Conservation (phyloP, 2,113 vertebrate genomes). For the Elephantulus edwardii region DNA sequence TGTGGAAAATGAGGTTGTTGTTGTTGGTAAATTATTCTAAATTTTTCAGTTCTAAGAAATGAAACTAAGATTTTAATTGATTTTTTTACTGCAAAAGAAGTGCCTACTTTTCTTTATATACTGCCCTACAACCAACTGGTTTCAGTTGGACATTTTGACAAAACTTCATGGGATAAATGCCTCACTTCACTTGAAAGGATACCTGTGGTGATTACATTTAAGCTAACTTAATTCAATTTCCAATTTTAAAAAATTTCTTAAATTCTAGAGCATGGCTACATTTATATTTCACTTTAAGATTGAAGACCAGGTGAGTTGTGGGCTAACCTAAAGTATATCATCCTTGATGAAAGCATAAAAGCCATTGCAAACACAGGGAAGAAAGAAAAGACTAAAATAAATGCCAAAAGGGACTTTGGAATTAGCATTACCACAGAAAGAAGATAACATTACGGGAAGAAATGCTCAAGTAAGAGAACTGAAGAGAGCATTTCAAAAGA, state of each 20-base stretch:
- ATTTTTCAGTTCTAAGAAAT: background rate
- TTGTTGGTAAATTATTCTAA: background rate
- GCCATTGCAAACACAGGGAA: too few relatives aligned
- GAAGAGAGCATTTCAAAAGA: too few relatives aligned
- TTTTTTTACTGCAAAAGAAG: background rate
- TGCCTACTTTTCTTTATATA: background rate
- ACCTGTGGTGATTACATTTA: slow-evolving; percentile 8
- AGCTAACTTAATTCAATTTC: background rate
- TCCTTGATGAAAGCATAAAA: too few relatives aligned
- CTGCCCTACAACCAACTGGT: background rate
- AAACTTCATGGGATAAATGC: background rate
- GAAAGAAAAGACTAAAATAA: too few relatives aligned
- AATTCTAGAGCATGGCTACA: background rate
- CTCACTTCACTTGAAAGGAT: background rate
- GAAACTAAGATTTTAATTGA: background rate
- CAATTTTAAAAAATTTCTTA: background rate
- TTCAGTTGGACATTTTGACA: slow-evolving; percentile 2
- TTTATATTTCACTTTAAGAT: background rate
- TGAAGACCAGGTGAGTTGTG: background rate
- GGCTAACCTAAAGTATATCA: too few relatives aligned
- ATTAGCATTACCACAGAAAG: too few relatives aligned
- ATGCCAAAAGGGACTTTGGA: too few relatives aligned
- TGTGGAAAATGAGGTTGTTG: background rate
- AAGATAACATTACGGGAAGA: too few relatives aligned
- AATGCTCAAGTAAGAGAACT: too few relatives aligned